Conservation (phyloP, 1,140 invertebrate species). For the Drosophila grimshawi region DNA sequence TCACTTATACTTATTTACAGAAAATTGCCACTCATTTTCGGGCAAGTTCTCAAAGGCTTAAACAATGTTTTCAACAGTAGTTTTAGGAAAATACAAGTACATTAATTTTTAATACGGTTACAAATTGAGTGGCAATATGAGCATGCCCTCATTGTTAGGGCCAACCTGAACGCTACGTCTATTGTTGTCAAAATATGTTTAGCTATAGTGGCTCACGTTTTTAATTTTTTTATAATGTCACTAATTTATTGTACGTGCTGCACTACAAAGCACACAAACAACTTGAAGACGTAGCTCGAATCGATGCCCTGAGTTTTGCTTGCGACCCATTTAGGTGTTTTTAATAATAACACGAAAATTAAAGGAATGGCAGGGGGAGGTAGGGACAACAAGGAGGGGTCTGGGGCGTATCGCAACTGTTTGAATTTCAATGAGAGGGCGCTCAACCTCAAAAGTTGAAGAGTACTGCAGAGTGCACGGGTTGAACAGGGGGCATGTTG, state of each 20-base stretch:
- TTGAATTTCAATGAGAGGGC: slow-evolving; percentile 64
- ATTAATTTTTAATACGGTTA: not conserved
- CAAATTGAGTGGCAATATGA: not conserved
- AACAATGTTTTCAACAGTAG: no score
- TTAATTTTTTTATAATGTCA: slow-evolving; percentile 82
- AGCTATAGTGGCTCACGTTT: slow-evolving; percentile 72
- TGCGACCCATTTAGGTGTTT: slow-evolving; percentile 76
- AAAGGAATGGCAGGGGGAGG: slow-evolving; percentile 1
- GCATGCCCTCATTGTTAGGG: not conserved
- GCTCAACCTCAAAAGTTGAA: slow-evolving; percentile 3
- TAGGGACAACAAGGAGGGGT: not conserved
- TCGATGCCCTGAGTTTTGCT: slow-evolving; percentile 13
- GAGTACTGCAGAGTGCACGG: slow-evolving; percentile 18
- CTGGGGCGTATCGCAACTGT: slow-evolving; percentile 32
- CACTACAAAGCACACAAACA: slow-evolving; percentile 70
- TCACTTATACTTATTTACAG: no score
- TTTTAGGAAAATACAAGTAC: not conserved
- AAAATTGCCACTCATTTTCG: no score
- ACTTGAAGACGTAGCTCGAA: slow-evolving; percentile 29
- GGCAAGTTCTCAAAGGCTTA: no score
- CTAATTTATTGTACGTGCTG: slow-evolving; percentile 83
- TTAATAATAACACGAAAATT: slow-evolving; percentile 71
- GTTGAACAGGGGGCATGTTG: slow-evolving; percentile 6
- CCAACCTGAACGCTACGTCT: slow-evolving; percentile 22
- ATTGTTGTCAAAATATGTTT: slow-evolving; percentile 69